Evolutionary conservation across 2,888 invertebrate genomes (phyloP), one percentile per base, ranked within the genome.

Genomic region (Zaprionus bogoriensis): DNA sequence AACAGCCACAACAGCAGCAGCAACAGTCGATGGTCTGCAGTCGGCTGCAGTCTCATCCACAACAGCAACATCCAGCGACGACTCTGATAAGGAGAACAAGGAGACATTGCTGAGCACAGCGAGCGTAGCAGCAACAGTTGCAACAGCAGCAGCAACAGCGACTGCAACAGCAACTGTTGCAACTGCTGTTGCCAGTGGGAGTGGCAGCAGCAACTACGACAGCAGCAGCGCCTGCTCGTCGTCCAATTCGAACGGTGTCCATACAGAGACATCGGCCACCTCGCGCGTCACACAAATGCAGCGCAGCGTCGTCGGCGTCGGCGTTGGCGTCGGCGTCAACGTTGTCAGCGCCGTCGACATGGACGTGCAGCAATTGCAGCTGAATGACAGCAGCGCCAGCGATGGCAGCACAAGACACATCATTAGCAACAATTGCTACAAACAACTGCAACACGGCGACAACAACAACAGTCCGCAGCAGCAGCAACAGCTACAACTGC

Each of bases 31-130:
- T 73, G 87, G 87, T 65, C 74, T 89, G 61, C 89, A 89, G 72
- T 89, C 89, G 52, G 63, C 89, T 48, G 70, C 84, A 23, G 74
- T 89, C 61, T 88, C 87, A 67, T 89, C 88, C 55, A 89, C 83
- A 62, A 87, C 81, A 39, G 42, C 61, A 38, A 25, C 55, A 44
- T 32, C 75, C 63, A 70, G 75, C 74, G 89, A 89, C 87, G 90
- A 90, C 86, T 91, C 89, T 69, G 91, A 90, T 87, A 91, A 90
- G 78, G 90, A 91, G 79, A 90, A 90, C 62, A 89, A 89, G 79
- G 89, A 89, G 75, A 79, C 83, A 46, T 69, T 78, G 61, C 70
- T 78, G 48, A 74, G 47, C 55, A 68, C 75, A 46, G 61, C 82
- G 27, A 70, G 75, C 59, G 46, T 55, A 32, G 17, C 50, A 41